Evolutionary conservation across 2,888 invertebrate genomes (phyloP).

Genomic region (Thalpophila matura): DNA sequence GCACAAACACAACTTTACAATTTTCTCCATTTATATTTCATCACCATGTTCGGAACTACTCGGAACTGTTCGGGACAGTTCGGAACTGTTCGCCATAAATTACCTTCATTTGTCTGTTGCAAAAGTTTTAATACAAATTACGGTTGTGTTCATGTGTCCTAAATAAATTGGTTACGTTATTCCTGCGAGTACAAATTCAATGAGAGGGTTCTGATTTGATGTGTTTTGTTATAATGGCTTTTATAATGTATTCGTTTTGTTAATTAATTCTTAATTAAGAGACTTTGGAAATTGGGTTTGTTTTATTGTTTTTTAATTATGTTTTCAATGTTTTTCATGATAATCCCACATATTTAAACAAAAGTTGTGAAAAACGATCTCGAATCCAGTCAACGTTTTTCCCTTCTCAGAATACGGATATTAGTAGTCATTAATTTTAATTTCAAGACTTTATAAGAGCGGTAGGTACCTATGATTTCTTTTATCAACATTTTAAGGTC

Average conservation of each 20-base stretch:
- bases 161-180: conserved; percentile 55
- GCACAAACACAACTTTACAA: conserved; percentile 71
- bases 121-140: conserved; percentile 67
- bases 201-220: conserved; percentile 51
- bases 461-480: background rate
- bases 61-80: conserved; percentile 51
- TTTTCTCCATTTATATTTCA: conserved; percentile 77
- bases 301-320: conserved; percentile 10
- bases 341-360: background rate
- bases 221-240: conserved; percentile 54
- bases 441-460: background rate
- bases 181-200: conserved; percentile 48
- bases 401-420: too few species aligned
- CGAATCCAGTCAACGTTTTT: background rate
- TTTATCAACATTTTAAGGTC: background rate
- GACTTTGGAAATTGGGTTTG: conserved; percentile 36
- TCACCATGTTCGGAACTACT: conserved; percentile 58
- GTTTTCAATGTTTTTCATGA: conserved; percentile 13
- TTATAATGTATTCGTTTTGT: conserved; percentile 47
- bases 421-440: too few species aligned
- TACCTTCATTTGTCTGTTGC: conserved; percentile 66
- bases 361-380: background rate
- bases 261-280: conserved; percentile 42
- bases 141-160: conserved; percentile 53
- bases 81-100: conserved; percentile 61